Evolutionary conservation across 1,140 invertebrate species (phyloP).

Genomic region (Heliconius melpomene): DNA sequence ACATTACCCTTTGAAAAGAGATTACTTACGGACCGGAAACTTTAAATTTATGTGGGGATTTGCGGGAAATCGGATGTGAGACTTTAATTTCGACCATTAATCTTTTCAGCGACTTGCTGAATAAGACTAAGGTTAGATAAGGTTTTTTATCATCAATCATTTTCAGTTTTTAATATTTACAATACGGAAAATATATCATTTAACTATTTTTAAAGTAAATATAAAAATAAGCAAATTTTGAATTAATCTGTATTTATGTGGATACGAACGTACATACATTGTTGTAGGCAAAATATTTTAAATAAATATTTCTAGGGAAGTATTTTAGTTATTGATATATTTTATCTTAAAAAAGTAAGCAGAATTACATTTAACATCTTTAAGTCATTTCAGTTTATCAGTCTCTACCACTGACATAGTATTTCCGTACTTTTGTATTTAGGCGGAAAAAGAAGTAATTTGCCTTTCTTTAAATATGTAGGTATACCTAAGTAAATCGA

Average conservation of each 20-base stretch:
- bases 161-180: background rate
- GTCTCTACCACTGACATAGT: no score
- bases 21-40: constrained; percentile 35
- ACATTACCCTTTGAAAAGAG: constrained; percentile 31
- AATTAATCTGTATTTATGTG: no score
- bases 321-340: no score
- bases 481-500: no score
- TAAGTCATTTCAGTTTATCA: no score
- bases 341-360: background rate
- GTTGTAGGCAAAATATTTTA: no score
- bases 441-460: no score
- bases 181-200: background rate
- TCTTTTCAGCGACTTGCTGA: constrained; percentile 17
- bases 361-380: background rate
- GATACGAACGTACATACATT: no score
- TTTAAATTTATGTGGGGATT: constrained; percentile 33
- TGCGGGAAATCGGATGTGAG: constrained; percentile 25
- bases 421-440: no score
- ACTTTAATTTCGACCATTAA: constrained; percentile 24
- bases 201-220: background rate
- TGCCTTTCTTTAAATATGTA: no score
- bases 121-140: background rate
- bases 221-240: no score
- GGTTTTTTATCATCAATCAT: background rate
- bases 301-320: no score